These are phyloP conservation scores for Stenoptilia bipunctidactyla DNA, from an alignment of 2,888 invertebrate genomes.

Conservation along the genomic window DNA sequence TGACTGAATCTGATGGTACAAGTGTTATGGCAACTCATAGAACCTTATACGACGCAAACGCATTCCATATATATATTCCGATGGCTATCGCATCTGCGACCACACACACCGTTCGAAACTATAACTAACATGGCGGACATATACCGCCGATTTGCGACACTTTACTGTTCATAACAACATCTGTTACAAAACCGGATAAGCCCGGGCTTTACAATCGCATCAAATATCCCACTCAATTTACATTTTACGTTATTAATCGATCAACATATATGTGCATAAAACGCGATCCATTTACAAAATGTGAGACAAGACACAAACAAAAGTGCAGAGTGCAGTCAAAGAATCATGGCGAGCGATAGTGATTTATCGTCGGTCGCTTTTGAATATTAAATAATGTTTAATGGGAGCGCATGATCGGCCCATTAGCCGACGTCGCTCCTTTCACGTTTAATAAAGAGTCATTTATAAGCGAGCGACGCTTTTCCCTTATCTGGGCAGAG, in stretches of 20 bases:
- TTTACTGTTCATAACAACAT: conserved; percentile 44
- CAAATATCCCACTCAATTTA: conserved; percentile 1
- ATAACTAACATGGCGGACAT: conserved; percentile 37
- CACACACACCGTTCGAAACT: conserved; percentile 42
- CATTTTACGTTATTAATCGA: not conserved
- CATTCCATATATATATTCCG: conserved; percentile 41
- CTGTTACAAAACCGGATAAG: not conserved
- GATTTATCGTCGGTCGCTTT: conserved; percentile 67
- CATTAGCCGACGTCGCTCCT: conserved; percentile 69
- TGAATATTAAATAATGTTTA: conserved; percentile 72
- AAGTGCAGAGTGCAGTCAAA: conserved; percentile 61
- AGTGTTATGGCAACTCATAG: conserved; percentile 56
- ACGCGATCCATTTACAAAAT: conserved; percentile 32
- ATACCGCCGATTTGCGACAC: conserved; percentile 48
- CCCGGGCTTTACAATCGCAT: too few species aligned
- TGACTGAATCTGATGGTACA: conserved; percentile 47
- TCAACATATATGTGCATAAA: conserved; percentile 3
- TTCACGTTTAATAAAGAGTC: conserved; percentile 72
- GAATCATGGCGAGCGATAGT: conserved; percentile 63
- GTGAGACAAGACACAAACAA: conserved; percentile 38
- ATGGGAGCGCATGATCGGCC: conserved; percentile 72
- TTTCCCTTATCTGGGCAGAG: conserved; percentile 66
- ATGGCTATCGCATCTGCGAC: conserved; percentile 42
- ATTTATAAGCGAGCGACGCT: conserved; percentile 68
- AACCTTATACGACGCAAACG: conserved; percentile 50